Evolutionary conservation across 1,140 invertebrate genomes (phyloP).

Genomic region (Platyscapa corneri): DNA sequence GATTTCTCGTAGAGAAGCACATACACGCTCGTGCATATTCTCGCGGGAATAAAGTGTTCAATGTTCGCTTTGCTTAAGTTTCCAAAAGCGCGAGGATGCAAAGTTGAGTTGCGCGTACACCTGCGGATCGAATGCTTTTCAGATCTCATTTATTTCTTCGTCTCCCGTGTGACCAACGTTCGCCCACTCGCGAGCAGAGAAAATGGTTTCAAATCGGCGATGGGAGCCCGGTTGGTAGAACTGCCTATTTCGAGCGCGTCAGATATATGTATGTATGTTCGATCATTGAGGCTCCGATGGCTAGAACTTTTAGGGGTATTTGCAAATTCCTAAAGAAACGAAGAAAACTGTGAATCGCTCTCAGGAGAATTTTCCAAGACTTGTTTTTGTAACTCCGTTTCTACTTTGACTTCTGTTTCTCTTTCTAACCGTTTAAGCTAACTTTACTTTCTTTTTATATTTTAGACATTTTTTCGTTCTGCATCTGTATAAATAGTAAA

Average conservation of each 20-base stretch:
- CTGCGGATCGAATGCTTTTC: conserved; percentile 36
- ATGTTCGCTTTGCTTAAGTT: conserved; percentile 47
- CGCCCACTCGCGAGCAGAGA: background rate
- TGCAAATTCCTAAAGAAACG: conserved; percentile 26
- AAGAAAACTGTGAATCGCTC: conserved; percentile 14
- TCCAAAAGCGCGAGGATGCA: conserved; percentile 32
- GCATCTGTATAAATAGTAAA: too few species aligned
- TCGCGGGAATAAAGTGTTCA: conserved; percentile 43
- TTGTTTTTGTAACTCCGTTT: background rate
- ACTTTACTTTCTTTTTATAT: background rate
- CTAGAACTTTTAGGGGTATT: conserved; percentile 16
- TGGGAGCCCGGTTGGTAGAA: background rate
- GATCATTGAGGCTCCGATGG: background rate
- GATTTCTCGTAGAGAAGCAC: conserved; percentile 32
- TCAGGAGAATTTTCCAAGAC: background rate
- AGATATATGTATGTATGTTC: background rate
- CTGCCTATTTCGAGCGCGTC: too few species aligned
- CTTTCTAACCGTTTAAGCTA: background rate
- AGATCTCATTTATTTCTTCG: conserved; percentile 34
- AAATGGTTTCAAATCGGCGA: background rate
- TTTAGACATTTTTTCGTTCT: background rate
- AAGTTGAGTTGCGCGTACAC: conserved; percentile 35
- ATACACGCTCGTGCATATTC: background rate
- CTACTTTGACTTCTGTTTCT: background rate
- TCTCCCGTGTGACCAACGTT: background rate